Evolutionary conservation across 2,888 invertebrate species (phyloP).

Genomic region (Chrysodeixis includens): DNA sequence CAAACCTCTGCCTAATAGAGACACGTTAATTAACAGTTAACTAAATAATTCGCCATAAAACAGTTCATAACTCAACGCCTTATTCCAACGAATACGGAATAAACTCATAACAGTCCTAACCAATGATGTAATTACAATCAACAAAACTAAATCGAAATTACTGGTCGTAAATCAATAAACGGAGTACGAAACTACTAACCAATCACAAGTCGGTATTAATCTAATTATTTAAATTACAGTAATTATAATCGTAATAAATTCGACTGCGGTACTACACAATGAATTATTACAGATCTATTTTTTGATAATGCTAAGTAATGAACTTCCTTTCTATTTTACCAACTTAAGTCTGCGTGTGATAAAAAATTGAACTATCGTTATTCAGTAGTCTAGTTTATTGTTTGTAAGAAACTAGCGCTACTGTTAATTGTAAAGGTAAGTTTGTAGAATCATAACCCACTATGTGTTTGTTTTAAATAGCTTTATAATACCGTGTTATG

Average conservation of each 20-base stretch:
- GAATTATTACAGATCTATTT: constrained; percentile 65
- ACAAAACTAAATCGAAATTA: constrained; percentile 39
- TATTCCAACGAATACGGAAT: neutral
- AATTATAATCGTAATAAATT: constrained; percentile 62
- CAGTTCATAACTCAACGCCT: constrained; percentile 1
- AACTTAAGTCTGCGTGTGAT: constrained; percentile 35
- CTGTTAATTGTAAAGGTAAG: constrained; percentile 25
- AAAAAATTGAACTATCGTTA: constrained; percentile 14
- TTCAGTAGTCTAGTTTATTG: neutral
- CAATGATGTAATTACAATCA: constrained; percentile 39
- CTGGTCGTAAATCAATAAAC: constrained; percentile 59
- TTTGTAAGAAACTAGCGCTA: constrained; percentile 25
- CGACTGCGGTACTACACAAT: constrained; percentile 57
- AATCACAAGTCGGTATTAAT: constrained; percentile 59
- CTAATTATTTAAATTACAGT: constrained; percentile 64
- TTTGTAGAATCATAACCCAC: constrained; percentile 41
- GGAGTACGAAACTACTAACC: constrained; percentile 41
- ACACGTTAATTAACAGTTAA: neutral
- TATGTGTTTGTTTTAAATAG: constrained; percentile 57
- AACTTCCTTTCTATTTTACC: constrained; percentile 53
- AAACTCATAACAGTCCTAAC: neutral
- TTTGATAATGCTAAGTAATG: constrained; percentile 57
- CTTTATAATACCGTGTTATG: constrained; percentile 45
- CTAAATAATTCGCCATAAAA: neutral
- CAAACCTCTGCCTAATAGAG: neutral